A percentile compares a stretch with the other conserved stretches of the same genome.
These are phyloP conservation scores for Sarcophaga bullata DNA, from an alignment of 1,140 invertebrate species.

Conservation along the genomic window DNA sequence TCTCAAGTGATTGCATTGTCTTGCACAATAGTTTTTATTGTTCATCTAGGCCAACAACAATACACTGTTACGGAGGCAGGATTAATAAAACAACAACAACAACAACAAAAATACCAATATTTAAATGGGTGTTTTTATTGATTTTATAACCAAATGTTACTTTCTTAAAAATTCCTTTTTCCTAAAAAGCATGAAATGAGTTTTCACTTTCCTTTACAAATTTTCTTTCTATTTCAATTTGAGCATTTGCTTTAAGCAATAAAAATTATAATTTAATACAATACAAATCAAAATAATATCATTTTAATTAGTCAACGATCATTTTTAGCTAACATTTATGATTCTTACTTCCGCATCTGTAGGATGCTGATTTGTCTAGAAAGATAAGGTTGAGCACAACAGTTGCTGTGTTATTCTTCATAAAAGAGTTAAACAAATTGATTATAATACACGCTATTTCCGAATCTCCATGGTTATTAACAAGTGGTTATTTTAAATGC, in stretches of 20 bases:
- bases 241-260: no score
- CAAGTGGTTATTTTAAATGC: no score
- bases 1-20: conserved; percentile 63
- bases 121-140: conserved; percentile 24
- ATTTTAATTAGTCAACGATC: conserved; percentile 14
- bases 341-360: background rate
- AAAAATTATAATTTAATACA: background rate
- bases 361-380: background rate
- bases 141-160: conserved; percentile 24
- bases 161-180: background rate
- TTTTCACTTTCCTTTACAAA: background rate
- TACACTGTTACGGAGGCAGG: background rate
- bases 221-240: background rate
- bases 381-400: no score
- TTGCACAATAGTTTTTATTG: conserved; percentile 50
- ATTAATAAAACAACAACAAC: background rate
- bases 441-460: no score
- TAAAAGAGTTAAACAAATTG: no score
- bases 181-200: conserved; percentile 18
- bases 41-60: conserved; percentile 42
- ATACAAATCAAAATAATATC: conserved; percentile 10
- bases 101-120: conserved; percentile 1
- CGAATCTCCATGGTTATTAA: no score
- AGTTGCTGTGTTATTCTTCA: no score
- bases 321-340: conserved; percentile 6